Evolutionary conservation across 2,888 invertebrate genomes (phyloP).

Genomic region (Caenorhabditis japonica): DNA sequence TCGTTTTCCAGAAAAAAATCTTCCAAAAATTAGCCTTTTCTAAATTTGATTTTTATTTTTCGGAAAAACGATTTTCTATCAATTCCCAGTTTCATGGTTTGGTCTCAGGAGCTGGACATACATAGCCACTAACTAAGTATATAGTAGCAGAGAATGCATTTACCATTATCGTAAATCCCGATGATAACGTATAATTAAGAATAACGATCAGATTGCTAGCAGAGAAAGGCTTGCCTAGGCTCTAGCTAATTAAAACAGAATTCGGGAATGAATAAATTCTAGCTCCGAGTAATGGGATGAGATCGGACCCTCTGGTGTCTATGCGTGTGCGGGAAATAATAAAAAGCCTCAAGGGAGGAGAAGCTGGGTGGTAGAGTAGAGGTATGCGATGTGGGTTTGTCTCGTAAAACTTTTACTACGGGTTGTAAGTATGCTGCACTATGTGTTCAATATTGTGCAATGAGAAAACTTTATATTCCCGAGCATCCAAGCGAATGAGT

Average conservation of each 20-base stretch:
- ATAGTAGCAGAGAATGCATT: no score
- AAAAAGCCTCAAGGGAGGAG: constrained; percentile 37
- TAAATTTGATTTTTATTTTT: no score
- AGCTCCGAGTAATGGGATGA: no score
- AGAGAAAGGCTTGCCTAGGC: not conserved
- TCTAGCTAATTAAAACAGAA: no score
- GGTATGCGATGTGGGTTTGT: constrained; percentile 31
- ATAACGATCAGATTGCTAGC: no score
- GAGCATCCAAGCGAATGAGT: constrained; percentile 47
- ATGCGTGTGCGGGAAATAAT: constrained; percentile 18
- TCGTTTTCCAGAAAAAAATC: not conserved
- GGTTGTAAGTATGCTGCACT: constrained; percentile 33
- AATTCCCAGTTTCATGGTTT: no score
- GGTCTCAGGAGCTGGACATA: no score
- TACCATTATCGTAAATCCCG: not conserved
- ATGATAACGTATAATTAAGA: constrained; percentile 2
- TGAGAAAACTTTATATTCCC: constrained; percentile 29
- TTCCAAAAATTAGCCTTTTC: no score
- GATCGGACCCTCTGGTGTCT: constrained; percentile 17
- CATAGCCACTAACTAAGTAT: no score
- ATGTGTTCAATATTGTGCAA: constrained; percentile 47
- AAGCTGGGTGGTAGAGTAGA: constrained; percentile 23
- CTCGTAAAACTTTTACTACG: constrained; percentile 51
- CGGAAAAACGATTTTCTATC: no score
- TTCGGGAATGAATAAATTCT: no score